Base-by-base conservation (phyloP, 2,113 vertebrate species). In the Siniperca chuatsi region DNA sequence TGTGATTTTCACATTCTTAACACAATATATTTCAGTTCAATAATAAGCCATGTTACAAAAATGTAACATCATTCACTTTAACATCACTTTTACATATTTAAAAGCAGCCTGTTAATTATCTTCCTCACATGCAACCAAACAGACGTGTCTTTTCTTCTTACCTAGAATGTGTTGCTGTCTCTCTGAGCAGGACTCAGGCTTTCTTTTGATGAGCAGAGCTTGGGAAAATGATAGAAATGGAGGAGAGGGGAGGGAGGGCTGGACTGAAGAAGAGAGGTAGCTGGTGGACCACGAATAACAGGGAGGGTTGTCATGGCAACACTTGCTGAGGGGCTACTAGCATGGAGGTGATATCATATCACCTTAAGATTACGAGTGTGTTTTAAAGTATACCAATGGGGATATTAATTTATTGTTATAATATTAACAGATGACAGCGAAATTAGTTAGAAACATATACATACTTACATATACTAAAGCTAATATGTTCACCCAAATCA, bases 291-390 rank as follows among this genome's bases (percentile, higher is more conserved):
- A 86, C 16, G 15, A 69, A 75, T 84, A 87, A 90, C 73, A 76
- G 77, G 77, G 13, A 69, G 21, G 52, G 93, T 96, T 94, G 67
- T 92, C 90, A 94, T 94, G 92, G 93, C 89, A 94, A 95, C 92
- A 48, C 52, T 57, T 37, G 42, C 71, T 70, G 23, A 87, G 70
- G 79, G 79, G 73, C 83, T 85, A 50, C 82, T 40, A 33, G 58
- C 52, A 84, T 37, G 46, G 81, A 52, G 25, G 72, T 92, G 90
- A 93, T 88, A 92, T 94, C 87, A 87, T 42, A 62, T 79, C 75
- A 82, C 4, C n/a, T 80, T n/a, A 75, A 78, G 12, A 80, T 77
- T 35, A 52, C 50, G 20, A 61, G 6, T 62, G 12, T 10, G 40
- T 65, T 80, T 75, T 50, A 4, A 48, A 11, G 52, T 58, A 0